These are phyloP conservation scores for Meriones unguiculatus DNA, from an alignment of 2,113 vertebrate species.

Conservation along the genomic window DNA sequence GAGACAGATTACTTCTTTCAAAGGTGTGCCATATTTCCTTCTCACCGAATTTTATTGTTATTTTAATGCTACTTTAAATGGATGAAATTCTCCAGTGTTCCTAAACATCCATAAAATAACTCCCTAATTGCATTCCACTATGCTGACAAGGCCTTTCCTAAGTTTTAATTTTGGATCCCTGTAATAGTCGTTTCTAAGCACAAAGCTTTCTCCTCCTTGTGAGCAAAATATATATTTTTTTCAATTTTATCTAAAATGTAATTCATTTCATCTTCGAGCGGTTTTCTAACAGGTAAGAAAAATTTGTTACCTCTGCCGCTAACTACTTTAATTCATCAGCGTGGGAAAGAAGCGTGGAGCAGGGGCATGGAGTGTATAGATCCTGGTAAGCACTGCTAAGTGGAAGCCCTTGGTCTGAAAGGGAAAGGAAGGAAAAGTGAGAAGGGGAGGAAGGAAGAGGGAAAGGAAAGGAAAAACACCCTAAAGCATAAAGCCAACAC, in stretches of 20 bases:
- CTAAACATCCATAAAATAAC: conserved; percentile 50
- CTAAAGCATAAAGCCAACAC: not conserved
- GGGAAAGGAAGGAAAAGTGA: not conserved
- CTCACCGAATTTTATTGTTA: not conserved
- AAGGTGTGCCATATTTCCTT: not conserved
- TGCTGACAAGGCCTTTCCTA: not conserved
- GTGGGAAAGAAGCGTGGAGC: not conserved
- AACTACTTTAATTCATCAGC: conserved; percentile 18
- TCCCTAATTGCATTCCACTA: conserved; percentile 37
- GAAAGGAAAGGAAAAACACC: no score
- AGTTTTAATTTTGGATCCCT: conserved; percentile 6
- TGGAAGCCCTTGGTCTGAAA: not conserved
- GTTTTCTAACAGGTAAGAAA: not conserved
- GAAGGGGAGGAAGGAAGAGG: no score
- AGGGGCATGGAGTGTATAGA: not conserved
- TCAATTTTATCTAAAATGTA: not conserved
- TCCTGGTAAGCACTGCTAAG: no score
- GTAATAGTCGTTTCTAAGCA: conserved; percentile 20
- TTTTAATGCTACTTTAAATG: conserved; percentile 27
- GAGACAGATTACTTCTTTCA: not conserved
- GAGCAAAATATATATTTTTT: not conserved
- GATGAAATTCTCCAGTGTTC: conserved; percentile 36
- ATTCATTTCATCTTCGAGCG: conserved; percentile 36
- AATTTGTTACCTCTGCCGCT: not conserved
- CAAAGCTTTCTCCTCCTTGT: not conserved